Evolutionary conservation across 2,888 invertebrate genomes (phyloP), one percentile per base, ranked within the genome.

Genomic region (Ypsolopha sequella): DNA sequence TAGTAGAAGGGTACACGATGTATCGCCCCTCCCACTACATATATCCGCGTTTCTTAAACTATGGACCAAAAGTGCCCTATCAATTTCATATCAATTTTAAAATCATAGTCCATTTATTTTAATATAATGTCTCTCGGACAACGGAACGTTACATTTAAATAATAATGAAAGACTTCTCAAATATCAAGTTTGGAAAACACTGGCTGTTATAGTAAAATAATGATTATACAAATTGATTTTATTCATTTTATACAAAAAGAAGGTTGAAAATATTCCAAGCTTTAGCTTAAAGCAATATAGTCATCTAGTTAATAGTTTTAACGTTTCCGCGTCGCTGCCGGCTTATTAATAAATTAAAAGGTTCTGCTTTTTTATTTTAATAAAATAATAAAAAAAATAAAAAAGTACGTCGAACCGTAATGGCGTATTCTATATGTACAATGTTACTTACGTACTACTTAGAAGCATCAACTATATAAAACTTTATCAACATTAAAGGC

Each of bases 401-500:
- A 24, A 24, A 24, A 24, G 24, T 24, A 46, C 1, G 75, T 78
- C 72, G 75, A 78, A 79, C 75, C 73, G 70, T 67, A 68, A 66
- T 76, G 70, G 73, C 71, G 64, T 74, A 76, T 76, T 55, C 80
- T 85, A 86, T 85, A 86, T 84, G 68, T 86, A 84, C 85, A 85
- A 63, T n/a, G 34, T 77, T 74, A 71, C 79, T 81, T 85, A 82
- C 63, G 60, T 46, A 59, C 76, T 81, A 80, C 67, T 76, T 81
- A 80, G 78, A 86, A 86, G 85, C 85, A 81, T 85, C 79, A 85
- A 84, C 82, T 84, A 85, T 84, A 45, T 76, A 78, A 81, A 67
- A 66, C 68, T 75, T 74, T 80, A 80, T 38, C 74, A 81, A 82
- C 84, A 84, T 82, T 81, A 79, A 87, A 87, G 87, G 87, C 87